A percentile compares a stretch with the other conserved stretches of the same genome.
These are phyloP conservation scores for Ladona fulva DNA, from an alignment of 1,140 invertebrate species.

Conservation along the genomic window DNA sequence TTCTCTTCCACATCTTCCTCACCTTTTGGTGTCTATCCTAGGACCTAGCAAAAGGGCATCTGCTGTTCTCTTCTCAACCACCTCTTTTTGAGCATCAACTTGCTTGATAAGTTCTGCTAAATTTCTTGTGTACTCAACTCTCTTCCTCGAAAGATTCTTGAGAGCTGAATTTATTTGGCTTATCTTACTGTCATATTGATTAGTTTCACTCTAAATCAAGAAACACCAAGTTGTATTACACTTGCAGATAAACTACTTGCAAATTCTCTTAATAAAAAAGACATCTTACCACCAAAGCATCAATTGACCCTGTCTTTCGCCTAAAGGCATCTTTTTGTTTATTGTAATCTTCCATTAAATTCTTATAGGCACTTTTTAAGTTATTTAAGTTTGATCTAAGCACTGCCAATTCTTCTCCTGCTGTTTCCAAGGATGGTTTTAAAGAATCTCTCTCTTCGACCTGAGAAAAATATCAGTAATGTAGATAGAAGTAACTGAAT, in stretches of 20 bases:
- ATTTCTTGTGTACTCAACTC: too few species aligned
- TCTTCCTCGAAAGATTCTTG: too few species aligned
- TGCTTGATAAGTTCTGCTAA: conserved; percentile 17
- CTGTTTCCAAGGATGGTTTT: conserved; percentile 32
- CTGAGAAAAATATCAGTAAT: conserved; percentile 27
- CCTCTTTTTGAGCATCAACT: conserved; percentile 26
- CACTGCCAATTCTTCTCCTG: conserved; percentile 28
- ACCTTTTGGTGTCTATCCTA: conserved; percentile 39
- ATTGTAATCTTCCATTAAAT: conserved; percentile 30
- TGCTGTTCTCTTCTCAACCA: conserved; percentile 21
- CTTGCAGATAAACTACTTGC: too few species aligned
- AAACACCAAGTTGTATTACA: too few species aligned
- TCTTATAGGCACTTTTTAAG: conserved; percentile 25
- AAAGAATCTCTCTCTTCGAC: conserved; percentile 37
- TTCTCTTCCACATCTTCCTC: background rate
- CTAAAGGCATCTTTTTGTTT: conserved; percentile 31
- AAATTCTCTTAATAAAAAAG: background rate
- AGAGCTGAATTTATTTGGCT: too few species aligned
- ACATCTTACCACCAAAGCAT: conserved; percentile 26
- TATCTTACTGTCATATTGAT: too few species aligned
- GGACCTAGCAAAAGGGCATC: conserved; percentile 34
- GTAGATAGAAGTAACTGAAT: conserved; percentile 3
- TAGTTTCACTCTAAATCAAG: too few species aligned
- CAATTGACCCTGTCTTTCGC: conserved; percentile 33
- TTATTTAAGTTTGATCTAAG: conserved; percentile 18